Percentiles rank a stretch among this genome's conserved stretches.
These are phyloP conservation scores for Sander lucioperca DNA, from an alignment of 2,113 vertebrate species.

Conservation along the genomic window DNA sequence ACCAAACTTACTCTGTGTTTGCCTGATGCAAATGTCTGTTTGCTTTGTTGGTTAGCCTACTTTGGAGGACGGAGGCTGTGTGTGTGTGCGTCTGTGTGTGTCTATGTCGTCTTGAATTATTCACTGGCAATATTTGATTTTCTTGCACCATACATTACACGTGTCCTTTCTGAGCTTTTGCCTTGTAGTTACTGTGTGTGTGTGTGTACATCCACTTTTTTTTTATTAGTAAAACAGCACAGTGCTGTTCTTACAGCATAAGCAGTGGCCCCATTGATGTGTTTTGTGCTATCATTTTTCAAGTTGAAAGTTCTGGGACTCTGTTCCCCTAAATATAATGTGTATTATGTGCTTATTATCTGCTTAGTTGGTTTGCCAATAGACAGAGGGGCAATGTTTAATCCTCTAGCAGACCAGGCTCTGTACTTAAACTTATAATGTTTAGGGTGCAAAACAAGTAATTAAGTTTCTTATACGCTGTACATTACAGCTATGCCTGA, in stretches of 20 bases:
- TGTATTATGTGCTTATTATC: slow-evolving; percentile 65
- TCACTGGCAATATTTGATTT: slow-evolving; percentile 67
- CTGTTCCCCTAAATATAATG: slow-evolving; percentile 61
- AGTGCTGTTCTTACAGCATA: slow-evolving; percentile 19
- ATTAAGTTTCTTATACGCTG: neutral
- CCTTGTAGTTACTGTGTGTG: neutral
- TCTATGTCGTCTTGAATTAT: slow-evolving; percentile 65
- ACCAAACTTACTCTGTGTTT: slow-evolving; percentile 62
- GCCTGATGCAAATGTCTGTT: slow-evolving; percentile 73
- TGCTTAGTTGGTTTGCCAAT: slow-evolving; percentile 59
- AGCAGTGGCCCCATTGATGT: slow-evolving; percentile 49
- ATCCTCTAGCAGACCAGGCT: slow-evolving; percentile 33
- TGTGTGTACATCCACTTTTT: neutral
- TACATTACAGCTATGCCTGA: neutral
- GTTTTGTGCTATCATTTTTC: slow-evolving; percentile 61
- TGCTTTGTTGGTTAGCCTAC: slow-evolving; percentile 69
- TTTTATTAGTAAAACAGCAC: neutral
- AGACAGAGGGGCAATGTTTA: slow-evolving; percentile 47
- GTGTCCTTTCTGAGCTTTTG: slow-evolving; percentile 18
- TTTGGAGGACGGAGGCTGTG: slow-evolving; percentile 45
- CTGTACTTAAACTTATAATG: slow-evolving; percentile 21
- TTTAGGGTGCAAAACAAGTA: slow-evolving; percentile 15
- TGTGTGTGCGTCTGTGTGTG: neutral
- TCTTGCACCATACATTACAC: slow-evolving; percentile 23
- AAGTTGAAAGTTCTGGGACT: slow-evolving; percentile 73